A percentile compares a stretch with the other conserved stretches of the same genome.
phyloP scores from a whole-genome alignment of 2,888 invertebrate genomes.

The Cephus spinipes region DNA sequence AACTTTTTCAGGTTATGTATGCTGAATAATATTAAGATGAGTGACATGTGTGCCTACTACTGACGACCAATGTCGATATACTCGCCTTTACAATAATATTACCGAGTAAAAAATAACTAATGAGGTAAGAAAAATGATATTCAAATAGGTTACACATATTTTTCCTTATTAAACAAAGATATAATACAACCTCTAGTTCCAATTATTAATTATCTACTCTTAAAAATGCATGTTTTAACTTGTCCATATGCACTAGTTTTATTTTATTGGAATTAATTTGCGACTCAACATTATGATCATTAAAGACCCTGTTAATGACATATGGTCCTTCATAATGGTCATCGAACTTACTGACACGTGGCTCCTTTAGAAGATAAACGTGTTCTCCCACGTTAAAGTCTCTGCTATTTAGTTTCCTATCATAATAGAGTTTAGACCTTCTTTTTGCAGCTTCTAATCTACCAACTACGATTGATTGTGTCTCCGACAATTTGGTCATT shows the following conservation, averaged over 20 bases:
- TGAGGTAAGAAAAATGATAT: slow-evolving; percentile 9
- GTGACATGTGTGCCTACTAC: no score
- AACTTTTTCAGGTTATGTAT: no score
- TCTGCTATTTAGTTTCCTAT: slow-evolving; percentile 17
- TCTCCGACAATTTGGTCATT: slow-evolving; percentile 15
- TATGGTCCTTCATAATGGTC: slow-evolving; percentile 16
- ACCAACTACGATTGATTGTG: slow-evolving; percentile 15
- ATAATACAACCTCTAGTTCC: not conserved
- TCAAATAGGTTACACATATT: not conserved
- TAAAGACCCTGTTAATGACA: slow-evolving; percentile 14
- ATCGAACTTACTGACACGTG: slow-evolving; percentile 17
- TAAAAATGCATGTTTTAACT: slow-evolving; percentile 16
- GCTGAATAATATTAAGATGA: no score
- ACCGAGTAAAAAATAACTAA: not conserved
- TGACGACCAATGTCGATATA: not conserved
- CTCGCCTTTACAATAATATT: not conserved
- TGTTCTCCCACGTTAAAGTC: slow-evolving; percentile 14
- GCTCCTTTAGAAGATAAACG: slow-evolving; percentile 16
- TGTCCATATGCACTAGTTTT: slow-evolving; percentile 20
- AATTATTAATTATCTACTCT: not conserved
- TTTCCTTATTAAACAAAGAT: no score
- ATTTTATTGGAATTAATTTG: slow-evolving; percentile 4
- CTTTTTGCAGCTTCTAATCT: slow-evolving; percentile 19
- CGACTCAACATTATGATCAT: slow-evolving; percentile 11
- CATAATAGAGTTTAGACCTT: slow-evolving; percentile 18